Base-by-base conservation (phyloP, 2,888 invertebrate species). In the Euspilapteryx auroguttella region DNA sequence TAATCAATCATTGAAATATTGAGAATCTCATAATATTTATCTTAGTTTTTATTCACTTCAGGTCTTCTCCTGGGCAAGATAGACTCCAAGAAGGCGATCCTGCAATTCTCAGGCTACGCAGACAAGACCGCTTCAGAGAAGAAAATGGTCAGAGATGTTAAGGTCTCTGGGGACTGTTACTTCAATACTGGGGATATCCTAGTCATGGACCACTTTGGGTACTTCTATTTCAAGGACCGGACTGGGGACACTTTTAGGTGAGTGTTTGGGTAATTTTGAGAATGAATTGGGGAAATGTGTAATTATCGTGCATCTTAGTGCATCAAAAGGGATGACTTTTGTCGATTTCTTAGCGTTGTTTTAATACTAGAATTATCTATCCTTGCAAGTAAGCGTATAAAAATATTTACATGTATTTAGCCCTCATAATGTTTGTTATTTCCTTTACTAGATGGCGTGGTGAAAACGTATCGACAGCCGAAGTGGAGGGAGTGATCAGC, bases 381-480 rank as follows among this genome's bases (percentile, higher is more conserved):
- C n/a, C n/a, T n/a, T n/a, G n/a, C n/a, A n/a, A n/a, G n/a, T n/a
- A n/a, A n/a, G n/a, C n/a, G n/a, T n/a, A n/a, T n/a, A n/a, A n/a
- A n/a, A n/a, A n/a, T n/a, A n/a, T n/a, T n/a, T n/a, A n/a, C n/a
- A n/a, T n/a, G n/a, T n/a, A n/a, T n/a, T n/a, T n/a, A n/a, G n/a
- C n/a, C n/a, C n/a, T n/a, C n/a, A n/a, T n/a, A n/a, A n/a, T n/a
- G n/a, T n/a, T n/a, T n/a, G n/a, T 15, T 27, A n/a, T 11, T 22
- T 13, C n/a, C 24, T 10, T 30, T 42, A 36, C 2, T 39, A 81
- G 88, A 37, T 95, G 94, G 94, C 86, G 91, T 34, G 97, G 98
- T 22, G 98, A 98, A 63, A 98, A 99, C 51, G 96, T 98, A 0
- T 90, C 96, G 0, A 97, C 98, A 1, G 86, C 89, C 3, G 98